Base-by-base conservation (phyloP, 2,888 invertebrate species). In the Sclerodermus sp. region DNA sequence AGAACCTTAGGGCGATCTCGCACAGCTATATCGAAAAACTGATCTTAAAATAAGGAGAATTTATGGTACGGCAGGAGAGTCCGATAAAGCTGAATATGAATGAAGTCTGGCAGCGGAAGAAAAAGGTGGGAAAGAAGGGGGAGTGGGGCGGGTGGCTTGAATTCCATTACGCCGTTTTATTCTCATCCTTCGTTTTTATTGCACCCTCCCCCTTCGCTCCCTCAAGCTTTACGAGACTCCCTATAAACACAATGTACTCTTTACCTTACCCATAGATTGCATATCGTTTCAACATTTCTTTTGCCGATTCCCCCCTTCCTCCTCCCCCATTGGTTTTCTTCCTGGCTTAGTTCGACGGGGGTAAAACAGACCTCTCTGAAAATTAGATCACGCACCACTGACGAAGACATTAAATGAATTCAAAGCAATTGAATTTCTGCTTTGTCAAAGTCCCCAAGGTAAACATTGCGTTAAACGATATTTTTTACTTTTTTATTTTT, bases 141-240 rank as follows among this genome's bases (percentile, higher is more conserved):
- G 13, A 36, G 15, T 14, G 36, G 15, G 9, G 10, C 4, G 13
- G 36, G 15, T 36, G 36, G 23, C 8, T 36, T 36, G 36, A 36
- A 36, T 36, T 36, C 36, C 36, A 36, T 36, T 36, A 36, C 36
- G 36, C 10, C 9, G 36, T 36, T 36, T 36, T 36, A 36, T 36
- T 36, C 15, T 10, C 36, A n/a, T 15, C 15, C 13, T 36, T 6
- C 15, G 13, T 36, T 36, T 36, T 36, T 36, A 36, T 36, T 36
- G 36, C 36, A n/a, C 36, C 9, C 10, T 10, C 36, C 3, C 3
- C 36, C 36, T 10, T 36, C 36, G 3, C 9, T 10, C 15, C 8
- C 3, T 36, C 36, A 14, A n/a, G 13, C 10, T 36, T 36, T 15
- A 5, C 36, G 5, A n/a, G 5, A n/a, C 13, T 36, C 13, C 15